Evolutionary conservation across 2,797 vertebrate genomes (phyloP).

Genomic region (Peromyscus aztecus): DNA sequence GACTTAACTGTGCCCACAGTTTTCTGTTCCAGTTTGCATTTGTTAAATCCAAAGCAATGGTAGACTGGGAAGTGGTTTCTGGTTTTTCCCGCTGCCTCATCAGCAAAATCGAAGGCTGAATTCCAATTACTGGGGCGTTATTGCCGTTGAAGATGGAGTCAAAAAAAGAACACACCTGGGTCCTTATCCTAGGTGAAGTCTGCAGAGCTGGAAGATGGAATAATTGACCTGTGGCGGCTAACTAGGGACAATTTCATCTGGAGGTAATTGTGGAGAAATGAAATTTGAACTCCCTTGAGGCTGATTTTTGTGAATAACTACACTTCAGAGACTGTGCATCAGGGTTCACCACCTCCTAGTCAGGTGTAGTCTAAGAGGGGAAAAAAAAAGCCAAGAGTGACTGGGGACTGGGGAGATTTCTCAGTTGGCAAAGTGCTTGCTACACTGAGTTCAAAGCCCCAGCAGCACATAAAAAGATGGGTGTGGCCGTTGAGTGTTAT

Average conservation of each 20-base stretch:
- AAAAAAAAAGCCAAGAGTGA: background rate
- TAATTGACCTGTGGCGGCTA: conserved; percentile 33
- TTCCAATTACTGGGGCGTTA: conserved; percentile 63
- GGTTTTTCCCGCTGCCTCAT: conserved; percentile 68
- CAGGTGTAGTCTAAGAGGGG: conserved; percentile 4
- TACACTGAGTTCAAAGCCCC: background rate
- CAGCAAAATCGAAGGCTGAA: conserved; percentile 71
- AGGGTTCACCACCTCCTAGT: background rate
- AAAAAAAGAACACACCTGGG: conserved; percentile 61
- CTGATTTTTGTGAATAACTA: conserved; percentile 29
- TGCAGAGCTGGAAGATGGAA: conserved; percentile 30
- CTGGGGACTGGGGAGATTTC: background rate
- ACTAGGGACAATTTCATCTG: conserved; percentile 36
- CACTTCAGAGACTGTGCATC: background rate
- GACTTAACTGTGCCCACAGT: background rate
- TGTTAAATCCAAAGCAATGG: conserved; percentile 45
- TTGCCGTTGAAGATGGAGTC: conserved; percentile 69
- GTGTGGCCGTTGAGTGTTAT: background rate
- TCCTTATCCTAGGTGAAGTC: conserved; percentile 46
- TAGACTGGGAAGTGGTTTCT: conserved; percentile 56
- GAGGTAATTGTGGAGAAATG: conserved; percentile 8
- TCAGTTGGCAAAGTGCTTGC: background rate
- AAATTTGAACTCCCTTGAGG: background rate
- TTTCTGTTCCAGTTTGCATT: conserved; percentile 65
- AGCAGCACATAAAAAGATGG: background rate